Conservation (phyloP, 2,113 vertebrate species). For the Okapia johnstoni region DNA sequence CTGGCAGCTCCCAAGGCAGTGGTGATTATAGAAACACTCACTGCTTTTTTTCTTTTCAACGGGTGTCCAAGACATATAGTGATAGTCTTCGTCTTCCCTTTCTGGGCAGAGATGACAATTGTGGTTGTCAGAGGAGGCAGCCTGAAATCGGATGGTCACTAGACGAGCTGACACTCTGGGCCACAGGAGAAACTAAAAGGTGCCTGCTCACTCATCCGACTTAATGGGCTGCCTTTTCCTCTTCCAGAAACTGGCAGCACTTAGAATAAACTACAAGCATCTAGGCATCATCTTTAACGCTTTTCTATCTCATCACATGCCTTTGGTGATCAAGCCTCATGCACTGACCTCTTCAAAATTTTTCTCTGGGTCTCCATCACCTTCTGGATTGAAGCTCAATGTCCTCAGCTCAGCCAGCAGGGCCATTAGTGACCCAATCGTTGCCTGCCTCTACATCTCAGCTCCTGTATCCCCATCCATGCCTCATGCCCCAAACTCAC, state of each 20-base stretch:
- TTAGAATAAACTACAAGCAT: neutral
- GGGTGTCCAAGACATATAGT: neutral
- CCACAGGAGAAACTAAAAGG: neutral
- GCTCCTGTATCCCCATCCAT: neutral
- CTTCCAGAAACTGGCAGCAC: neutral
- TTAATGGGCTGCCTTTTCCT: neutral
- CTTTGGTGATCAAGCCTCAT: neutral
- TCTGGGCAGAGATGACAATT: neutral
- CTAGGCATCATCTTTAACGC: neutral
- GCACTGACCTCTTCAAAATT: neutral
- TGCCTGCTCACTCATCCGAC: neutral
- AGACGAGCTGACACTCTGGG: neutral
- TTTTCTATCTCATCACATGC: neutral
- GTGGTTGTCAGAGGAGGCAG: neutral
- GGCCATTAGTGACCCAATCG: accelerated
- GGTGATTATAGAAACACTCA: slow-evolving; percentile 52
- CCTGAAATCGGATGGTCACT: no score
- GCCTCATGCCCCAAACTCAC: neutral
- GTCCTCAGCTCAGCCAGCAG: neutral
- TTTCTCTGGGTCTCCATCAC: neutral
- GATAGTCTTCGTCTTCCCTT: neutral
- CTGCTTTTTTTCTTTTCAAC: neutral
- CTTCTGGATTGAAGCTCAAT: neutral
- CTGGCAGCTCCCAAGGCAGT: slow-evolving; percentile 59
- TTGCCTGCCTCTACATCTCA: neutral